Evolutionary conservation across 2,797 vertebrate genomes (phyloP).

Genomic region (Lophius americanus): DNA sequence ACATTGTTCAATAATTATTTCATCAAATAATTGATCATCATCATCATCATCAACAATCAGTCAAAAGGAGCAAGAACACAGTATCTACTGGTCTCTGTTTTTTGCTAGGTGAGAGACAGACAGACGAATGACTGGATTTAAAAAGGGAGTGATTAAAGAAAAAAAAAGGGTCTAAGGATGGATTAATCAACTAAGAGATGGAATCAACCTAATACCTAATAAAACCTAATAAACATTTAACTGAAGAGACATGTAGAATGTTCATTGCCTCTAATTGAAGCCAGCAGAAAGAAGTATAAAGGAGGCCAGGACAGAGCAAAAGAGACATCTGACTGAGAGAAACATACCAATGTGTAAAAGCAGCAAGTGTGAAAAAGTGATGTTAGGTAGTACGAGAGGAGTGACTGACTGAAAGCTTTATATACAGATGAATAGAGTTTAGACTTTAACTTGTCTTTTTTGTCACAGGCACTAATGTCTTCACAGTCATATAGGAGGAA

Average conservation of each 20-base stretch:
- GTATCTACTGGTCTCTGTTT: slow-evolving; percentile 91
- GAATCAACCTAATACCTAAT: slow-evolving; percentile 36
- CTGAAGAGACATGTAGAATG: slow-evolving; percentile 37
- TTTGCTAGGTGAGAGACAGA: slow-evolving; percentile 87
- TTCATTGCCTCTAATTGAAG: slow-evolving; percentile 41
- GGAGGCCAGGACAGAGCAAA: slow-evolving; percentile 49
- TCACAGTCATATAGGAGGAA: slow-evolving; percentile 90
- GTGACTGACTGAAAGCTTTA: slow-evolving; percentile 79
- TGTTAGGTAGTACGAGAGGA: slow-evolving; percentile 79
- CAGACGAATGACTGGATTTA: slow-evolving; percentile 66
- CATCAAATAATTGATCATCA: slow-evolving; percentile 76
- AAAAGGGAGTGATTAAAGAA: slow-evolving; percentile 52
- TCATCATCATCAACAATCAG: slow-evolving; percentile 85
- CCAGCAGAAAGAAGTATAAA: slow-evolving; percentile 32
- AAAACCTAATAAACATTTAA: slow-evolving; percentile 36
- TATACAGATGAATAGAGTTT: slow-evolving; percentile 83
- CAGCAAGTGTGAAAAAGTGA: slow-evolving; percentile 57
- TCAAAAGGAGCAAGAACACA: slow-evolving; percentile 89
- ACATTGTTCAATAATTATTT: slow-evolving; percentile 79
- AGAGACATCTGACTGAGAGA: slow-evolving; percentile 53
- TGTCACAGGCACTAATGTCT: slow-evolving; percentile 91
- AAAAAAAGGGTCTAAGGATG: slow-evolving; percentile 49
- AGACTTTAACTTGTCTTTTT: slow-evolving; percentile 85
- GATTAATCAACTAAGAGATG: slow-evolving; percentile 52
- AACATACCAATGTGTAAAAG: slow-evolving; percentile 52